Percentiles rank a stretch among this genome's conserved stretches.
These are phyloP conservation scores for Macrostomum cliftonense DNA, from an alignment of 2,888 invertebrate genomes.

Conservation along the genomic window DNA sequence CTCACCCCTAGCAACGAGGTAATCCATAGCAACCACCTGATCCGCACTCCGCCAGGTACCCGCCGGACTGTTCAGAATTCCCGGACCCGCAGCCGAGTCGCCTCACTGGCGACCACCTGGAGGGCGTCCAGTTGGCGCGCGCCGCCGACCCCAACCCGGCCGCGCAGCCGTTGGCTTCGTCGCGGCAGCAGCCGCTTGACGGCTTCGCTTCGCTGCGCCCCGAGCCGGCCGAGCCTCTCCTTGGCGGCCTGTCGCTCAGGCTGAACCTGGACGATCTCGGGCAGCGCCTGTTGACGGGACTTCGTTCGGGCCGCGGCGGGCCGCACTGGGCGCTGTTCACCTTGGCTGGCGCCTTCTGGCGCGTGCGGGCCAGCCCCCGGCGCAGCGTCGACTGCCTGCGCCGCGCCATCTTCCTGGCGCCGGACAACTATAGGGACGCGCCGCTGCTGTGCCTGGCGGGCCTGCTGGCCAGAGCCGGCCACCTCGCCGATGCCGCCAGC, in stretches of 20 bases:
- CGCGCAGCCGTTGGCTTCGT: no score
- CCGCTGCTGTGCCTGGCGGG: constrained; percentile 53
- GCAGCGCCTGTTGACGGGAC: constrained; percentile 53
- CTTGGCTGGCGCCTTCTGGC: constrained; percentile 58
- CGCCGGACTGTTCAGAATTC: constrained; percentile 46
- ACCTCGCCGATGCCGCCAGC: no score
- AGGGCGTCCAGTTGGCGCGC: no score
- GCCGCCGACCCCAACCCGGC: no score
- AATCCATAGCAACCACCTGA: no score
- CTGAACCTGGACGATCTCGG: constrained; percentile 49
- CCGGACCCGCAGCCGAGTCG: no score
- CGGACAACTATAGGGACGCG: constrained; percentile 47
- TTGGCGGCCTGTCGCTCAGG: no score
- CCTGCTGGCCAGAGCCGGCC: constrained; percentile 36
- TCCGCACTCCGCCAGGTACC: constrained; percentile 32
- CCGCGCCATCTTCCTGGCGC: constrained; percentile 45
- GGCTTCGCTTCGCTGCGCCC: no score
- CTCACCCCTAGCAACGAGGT: no score
- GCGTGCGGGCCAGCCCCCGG: constrained; percentile 49
- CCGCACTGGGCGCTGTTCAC: constrained; percentile 56
- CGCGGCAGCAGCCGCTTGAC: no score
- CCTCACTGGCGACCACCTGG: no score
- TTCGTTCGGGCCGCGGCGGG: constrained; percentile 43
- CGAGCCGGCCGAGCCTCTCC: no score
- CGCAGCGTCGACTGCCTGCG: constrained; percentile 54